These are phyloP conservation scores for Ameiurus melas DNA, from an alignment of 2,113 vertebrate species.

Conservation along the genomic window DNA sequence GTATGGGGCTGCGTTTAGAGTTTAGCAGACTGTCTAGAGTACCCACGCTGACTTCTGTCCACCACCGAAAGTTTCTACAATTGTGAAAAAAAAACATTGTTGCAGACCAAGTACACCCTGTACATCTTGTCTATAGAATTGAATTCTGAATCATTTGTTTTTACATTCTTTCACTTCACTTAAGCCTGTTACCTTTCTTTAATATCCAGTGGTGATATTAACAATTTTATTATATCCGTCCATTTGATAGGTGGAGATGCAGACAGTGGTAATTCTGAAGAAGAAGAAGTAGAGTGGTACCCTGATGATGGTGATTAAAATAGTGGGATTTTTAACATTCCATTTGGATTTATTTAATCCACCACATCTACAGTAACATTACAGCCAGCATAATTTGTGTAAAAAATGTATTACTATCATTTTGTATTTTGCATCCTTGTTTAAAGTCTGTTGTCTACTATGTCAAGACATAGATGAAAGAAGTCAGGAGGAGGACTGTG, in stretches of 20 bases:
- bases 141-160: not conserved
- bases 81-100: too few species aligned
- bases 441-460: not conserved
- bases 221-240: too few species aligned
- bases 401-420: not conserved
- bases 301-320: conserved; percentile 10
- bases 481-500: not conserved
- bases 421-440: not conserved
- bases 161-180: not conserved
- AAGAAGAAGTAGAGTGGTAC: not conserved
- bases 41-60: too few species aligned
- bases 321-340: not conserved
- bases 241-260: not conserved
- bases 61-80: too few species aligned
- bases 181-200: not conserved
- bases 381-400: not conserved
- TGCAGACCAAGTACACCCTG: too few species aligned
- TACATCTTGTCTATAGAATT: not conserved
- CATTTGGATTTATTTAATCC: not conserved
- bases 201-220: not conserved
- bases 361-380: not conserved
- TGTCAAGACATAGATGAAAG: not conserved
- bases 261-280: not conserved
- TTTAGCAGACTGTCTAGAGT: too few species aligned
- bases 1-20: too few species aligned